phyloP scores from a whole-genome alignment of 2,113 vertebrate species.

The Myodes glareolus region DNA sequence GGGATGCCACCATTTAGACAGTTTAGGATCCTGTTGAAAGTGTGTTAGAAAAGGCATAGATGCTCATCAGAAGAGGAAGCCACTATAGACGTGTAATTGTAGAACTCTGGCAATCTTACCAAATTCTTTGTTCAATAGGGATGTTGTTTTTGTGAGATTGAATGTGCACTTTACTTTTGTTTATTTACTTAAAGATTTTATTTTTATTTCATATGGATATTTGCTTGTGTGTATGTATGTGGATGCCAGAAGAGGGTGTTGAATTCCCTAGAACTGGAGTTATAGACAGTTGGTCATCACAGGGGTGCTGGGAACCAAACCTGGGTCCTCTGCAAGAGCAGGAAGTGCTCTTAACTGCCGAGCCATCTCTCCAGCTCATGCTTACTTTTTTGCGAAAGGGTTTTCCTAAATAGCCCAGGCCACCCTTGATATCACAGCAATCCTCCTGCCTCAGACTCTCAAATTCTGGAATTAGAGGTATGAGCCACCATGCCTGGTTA shows the following conservation, averaged over 20 bases:
- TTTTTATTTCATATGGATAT: background rate
- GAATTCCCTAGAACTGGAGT: background rate
- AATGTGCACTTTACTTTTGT: background rate
- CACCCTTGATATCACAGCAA: background rate
- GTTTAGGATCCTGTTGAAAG: background rate
- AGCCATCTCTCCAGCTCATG: background rate
- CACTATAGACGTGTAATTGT: too few relatives aligned
- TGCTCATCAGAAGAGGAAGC: background rate
- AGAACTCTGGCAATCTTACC: background rate
- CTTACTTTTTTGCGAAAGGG: background rate
- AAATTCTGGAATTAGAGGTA: background rate
- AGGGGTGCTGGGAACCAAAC: background rate
- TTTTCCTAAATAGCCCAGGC: background rate
- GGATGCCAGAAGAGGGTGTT: background rate
- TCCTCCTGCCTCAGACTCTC: background rate
- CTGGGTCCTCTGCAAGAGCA: background rate
- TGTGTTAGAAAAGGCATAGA: background rate
- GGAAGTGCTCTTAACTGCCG: background rate
- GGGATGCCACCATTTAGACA: background rate
- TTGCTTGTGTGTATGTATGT: background rate
- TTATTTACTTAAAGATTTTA: background rate
- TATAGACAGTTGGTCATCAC: background rate
- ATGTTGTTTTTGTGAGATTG: background rate
- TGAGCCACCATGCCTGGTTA: background rate
- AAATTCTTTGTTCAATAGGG: accelerated